phyloP scores from a whole-genome alignment of 1,140 invertebrate species.

The Pachypsylla venusta region DNA sequence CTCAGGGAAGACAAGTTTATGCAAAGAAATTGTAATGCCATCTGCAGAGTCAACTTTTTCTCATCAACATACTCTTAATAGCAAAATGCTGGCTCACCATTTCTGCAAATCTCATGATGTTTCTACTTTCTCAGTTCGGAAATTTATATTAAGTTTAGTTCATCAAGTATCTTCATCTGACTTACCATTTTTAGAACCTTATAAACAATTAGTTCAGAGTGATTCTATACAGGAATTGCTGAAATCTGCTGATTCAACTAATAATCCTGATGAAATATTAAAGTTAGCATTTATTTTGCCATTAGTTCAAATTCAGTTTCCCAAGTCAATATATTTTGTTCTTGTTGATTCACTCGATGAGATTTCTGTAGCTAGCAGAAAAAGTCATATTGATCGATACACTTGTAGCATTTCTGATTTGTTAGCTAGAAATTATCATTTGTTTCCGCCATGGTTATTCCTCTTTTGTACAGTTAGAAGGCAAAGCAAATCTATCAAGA shows the following conservation, averaged over 20 bases:
- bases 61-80: constrained; percentile 53
- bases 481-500: constrained; percentile 67
- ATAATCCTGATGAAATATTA: constrained; percentile 78
- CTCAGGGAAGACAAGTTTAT: constrained; percentile 71
- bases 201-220: neutral
- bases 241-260: constrained; percentile 52
- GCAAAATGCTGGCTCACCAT: constrained; percentile 62
- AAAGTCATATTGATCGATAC: constrained; percentile 27
- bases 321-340: constrained; percentile 66
- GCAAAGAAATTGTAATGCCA: constrained; percentile 64
- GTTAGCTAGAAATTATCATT: constrained; percentile 71
- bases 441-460: constrained; percentile 87
- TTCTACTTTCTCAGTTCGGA: constrained; percentile 51
- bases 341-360: constrained; percentile 89
- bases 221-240: constrained; percentile 44
- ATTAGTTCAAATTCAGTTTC: constrained; percentile 63
- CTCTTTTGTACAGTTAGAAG: constrained; percentile 79
- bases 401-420: constrained; percentile 67
- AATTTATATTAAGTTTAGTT: constrained; percentile 69
- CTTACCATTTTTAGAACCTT: constrained; percentile 4
- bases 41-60: constrained; percentile 44
- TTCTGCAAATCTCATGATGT: constrained; percentile 55
- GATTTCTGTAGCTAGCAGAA: constrained; percentile 26
- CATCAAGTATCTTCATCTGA: constrained; percentile 40
- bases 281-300: constrained; percentile 77